Conservation (phyloP, 1,140 invertebrate genomes). For the Meloidogyne hapla region DNA sequence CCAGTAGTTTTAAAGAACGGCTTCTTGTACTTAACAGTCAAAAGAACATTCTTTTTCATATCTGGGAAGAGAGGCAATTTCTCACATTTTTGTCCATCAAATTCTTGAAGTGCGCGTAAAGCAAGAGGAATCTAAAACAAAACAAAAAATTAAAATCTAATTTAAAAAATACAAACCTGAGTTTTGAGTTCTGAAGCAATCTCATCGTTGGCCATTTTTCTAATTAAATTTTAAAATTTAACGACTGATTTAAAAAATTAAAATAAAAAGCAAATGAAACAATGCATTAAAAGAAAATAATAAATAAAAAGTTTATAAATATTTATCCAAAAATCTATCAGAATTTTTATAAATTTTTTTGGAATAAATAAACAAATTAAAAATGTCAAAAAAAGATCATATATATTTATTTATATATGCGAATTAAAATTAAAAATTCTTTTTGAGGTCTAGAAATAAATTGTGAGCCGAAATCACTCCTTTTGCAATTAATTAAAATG, state of each 20-base stretch:
- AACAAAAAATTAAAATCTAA: background rate
- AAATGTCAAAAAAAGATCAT: too few species aligned
- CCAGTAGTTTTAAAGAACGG: background rate
- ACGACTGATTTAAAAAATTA: slow-evolving; percentile 1
- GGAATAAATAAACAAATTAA: too few species aligned
- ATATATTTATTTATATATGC: too few species aligned
- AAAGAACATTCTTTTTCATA: slow-evolving; percentile 10
- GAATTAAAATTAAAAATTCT: too few species aligned
- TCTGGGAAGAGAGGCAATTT: slow-evolving; percentile 38
- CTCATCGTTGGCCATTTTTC: background rate
- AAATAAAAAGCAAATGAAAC: background rate
- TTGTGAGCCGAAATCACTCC: too few species aligned
- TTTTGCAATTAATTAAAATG: too few species aligned
- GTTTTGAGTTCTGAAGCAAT: slow-evolving; percentile 10
- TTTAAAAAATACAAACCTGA: background rate
- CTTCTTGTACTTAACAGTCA: slow-evolving; percentile 37
- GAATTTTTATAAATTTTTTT: too few species aligned
- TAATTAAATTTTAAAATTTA: background rate
- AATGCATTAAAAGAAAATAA: background rate
- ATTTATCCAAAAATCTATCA: too few species aligned
- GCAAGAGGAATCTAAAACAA: slow-evolving; percentile 30
- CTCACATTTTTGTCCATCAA: slow-evolving; percentile 19
- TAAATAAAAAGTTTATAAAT: too few species aligned
- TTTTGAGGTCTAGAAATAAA: too few species aligned
- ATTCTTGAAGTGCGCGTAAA: slow-evolving; percentile 31